A percentile compares a stretch with the other conserved stretches of the same genome.
phyloP scores from a whole-genome alignment of 2,113 vertebrate genomes.

The Galeopterus variegatus region DNA sequence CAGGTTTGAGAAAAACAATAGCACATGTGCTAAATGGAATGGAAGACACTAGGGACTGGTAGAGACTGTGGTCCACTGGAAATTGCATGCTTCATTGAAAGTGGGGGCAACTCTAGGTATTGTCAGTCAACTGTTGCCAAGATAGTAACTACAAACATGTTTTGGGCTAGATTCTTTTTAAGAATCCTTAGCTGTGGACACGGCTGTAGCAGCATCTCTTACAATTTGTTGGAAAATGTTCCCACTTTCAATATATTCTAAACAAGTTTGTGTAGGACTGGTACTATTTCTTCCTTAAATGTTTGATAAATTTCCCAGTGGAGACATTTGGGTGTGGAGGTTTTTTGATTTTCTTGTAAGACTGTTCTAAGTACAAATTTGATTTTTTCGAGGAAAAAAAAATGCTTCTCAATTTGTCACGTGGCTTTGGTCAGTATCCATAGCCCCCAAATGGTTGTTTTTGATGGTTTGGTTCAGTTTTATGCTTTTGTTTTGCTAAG shows the following conservation, averaged over 20 bases:
- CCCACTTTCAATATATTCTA: not conserved
- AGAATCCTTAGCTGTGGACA: not conserved
- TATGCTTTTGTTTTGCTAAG: constrained; percentile 60
- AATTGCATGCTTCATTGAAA: not conserved
- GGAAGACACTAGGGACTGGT: not conserved
- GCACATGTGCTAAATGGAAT: not conserved
- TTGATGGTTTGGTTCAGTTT: constrained; percentile 15
- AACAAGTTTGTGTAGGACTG: not conserved
- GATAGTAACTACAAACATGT: not conserved
- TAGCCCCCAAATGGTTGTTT: not conserved
- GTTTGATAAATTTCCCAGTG: not conserved
- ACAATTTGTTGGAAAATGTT: constrained; percentile 14
- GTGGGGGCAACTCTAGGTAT: not conserved
- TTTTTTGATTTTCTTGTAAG: not conserved
- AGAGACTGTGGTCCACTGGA: not conserved
- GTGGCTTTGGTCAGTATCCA: not conserved
- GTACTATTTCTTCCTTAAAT: not conserved
- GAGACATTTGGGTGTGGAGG: not conserved
- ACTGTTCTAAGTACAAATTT: constrained; percentile 51
- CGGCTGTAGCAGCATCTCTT: not conserved
- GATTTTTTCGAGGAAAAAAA: constrained; percentile 8
- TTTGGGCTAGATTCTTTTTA: not conserved
- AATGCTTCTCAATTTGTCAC: constrained; percentile 41
- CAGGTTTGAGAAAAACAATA: not conserved
- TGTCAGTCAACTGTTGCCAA: not conserved